Evolutionary conservation across 1,140 invertebrate species (phyloP).

Genomic region (Caenorhabditis inopinata): DNA sequence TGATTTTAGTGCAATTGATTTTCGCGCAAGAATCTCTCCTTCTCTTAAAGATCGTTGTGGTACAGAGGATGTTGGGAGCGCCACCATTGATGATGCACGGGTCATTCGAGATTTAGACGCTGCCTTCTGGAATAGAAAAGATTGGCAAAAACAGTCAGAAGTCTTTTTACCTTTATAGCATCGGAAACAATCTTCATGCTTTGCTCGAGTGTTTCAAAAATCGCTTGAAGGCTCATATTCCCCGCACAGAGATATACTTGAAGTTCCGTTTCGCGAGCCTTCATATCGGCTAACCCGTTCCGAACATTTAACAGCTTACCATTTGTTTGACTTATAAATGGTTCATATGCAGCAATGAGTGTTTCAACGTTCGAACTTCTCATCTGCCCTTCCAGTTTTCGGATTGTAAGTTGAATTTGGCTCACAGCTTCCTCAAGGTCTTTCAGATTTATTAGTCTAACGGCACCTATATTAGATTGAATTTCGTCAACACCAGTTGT

Average conservation of each 20-base stretch:
- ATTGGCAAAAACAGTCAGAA: not conserved
- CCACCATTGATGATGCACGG: not conserved
- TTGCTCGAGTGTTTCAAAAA: constrained; percentile 1
- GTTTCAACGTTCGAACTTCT: not conserved
- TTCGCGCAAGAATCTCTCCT: not conserved
- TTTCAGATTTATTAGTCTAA: not conserved
- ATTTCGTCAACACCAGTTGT: not conserved
- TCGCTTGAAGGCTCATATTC: not conserved
- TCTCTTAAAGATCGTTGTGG: not conserved
- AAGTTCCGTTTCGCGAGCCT: not conserved
- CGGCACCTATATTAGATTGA: not conserved
- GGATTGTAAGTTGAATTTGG: not conserved
- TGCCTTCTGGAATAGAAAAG: not conserved
- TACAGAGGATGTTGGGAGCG: not conserved
- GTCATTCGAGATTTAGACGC: not conserved
- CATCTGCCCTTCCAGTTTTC: not conserved
- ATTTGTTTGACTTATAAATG: not conserved
- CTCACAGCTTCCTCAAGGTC: not conserved
- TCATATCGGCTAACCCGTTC: not conserved
- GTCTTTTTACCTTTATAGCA: not conserved
- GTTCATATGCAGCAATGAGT: not conserved
- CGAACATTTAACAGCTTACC: not conserved
- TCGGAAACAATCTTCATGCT: constrained; percentile 5
- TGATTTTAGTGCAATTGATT: not conserved
- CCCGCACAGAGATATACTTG: not conserved